Percentiles rank a stretch among this genome's conserved stretches.
These are phyloP conservation scores for Pantherophis alleghaniensis DNA, from an alignment of 2,797 vertebrate species.

Conservation along the genomic window DNA sequence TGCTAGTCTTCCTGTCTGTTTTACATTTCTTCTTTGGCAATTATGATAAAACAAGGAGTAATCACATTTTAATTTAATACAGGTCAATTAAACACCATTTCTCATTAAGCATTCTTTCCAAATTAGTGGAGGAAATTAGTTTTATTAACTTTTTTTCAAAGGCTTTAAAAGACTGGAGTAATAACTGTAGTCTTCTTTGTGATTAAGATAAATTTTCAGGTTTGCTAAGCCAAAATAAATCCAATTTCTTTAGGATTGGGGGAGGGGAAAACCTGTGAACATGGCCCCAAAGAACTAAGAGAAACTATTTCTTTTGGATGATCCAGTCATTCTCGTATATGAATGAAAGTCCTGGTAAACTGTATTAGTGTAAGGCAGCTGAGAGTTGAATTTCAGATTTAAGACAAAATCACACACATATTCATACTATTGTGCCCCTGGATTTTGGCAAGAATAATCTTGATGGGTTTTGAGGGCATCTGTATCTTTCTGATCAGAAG, in stretches of 20 bases:
- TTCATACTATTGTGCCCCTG: background rate
- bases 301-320: background rate
- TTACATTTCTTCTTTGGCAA: background rate
- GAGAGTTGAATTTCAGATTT: background rate
- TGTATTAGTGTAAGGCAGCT: background rate
- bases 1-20: background rate
- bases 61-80: background rate
- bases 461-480: background rate
- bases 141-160: background rate
- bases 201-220: background rate
- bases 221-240: constrained; percentile 13
- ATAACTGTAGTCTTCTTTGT: background rate
- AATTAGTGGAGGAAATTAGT: background rate
- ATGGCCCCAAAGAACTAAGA: background rate
- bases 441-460: background rate
- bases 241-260: background rate
- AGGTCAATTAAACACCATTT: background rate
- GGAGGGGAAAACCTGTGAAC: background rate
- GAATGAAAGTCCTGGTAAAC: background rate
- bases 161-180: background rate
- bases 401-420: background rate
- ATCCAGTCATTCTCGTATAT: background rate
- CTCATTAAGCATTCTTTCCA: background rate
- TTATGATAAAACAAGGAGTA: background rate
- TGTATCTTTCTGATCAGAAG: background rate